Evolutionary conservation across 2,888 invertebrate genomes (phyloP), one percentile per base, ranked within the genome.

Genomic region (Adineta ricciae): DNA sequence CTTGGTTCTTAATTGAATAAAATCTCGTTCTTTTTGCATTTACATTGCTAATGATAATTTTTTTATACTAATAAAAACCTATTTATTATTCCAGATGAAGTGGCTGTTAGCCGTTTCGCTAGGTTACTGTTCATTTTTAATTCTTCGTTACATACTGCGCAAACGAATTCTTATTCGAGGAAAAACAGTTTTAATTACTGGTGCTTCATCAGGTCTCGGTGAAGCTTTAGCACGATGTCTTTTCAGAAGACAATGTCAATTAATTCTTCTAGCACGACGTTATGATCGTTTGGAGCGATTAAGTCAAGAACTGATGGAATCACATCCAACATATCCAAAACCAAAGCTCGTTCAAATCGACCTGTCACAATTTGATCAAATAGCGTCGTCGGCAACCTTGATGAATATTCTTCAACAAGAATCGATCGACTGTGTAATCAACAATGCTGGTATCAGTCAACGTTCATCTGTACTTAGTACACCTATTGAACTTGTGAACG

Each of bases 391-490:
- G 9, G 3, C 16, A 49, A 36, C 8, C 19, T 21, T 50, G 24
- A 49, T n/a, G n/a, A 52, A 50, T 50, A 52, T 83, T 8, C 41
- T 46, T 41, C 36, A 82, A 82, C 41, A 46, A 24, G 83, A 50
- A 19, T 36, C 49, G 2, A 21, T 83, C 9, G 83, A 83, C 32
- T 32, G 36, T 24, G 32, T 83, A 50, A 52, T 83, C 50, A 83
- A 83, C 50, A 83, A 83, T 52, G 83, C 83, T 46, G 83, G 83
- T 49, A 32, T 49, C 7, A 83, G 83, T 36, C 83, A 83, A 49
- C 83, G 83, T 52, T 19, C 49, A n/a, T 49, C 49, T 32, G 49
- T 50, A n/a, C 32, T 52, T 24, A 50, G 50, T 41, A 83, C 83
- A 32, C 27, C 46, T 14, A 41, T 83, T 21, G 49, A 49, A 24